These are phyloP conservation scores for Dendrocincla tyrannina DNA, from an alignment of 2,797 vertebrate species.

Conservation along the genomic window DNA sequence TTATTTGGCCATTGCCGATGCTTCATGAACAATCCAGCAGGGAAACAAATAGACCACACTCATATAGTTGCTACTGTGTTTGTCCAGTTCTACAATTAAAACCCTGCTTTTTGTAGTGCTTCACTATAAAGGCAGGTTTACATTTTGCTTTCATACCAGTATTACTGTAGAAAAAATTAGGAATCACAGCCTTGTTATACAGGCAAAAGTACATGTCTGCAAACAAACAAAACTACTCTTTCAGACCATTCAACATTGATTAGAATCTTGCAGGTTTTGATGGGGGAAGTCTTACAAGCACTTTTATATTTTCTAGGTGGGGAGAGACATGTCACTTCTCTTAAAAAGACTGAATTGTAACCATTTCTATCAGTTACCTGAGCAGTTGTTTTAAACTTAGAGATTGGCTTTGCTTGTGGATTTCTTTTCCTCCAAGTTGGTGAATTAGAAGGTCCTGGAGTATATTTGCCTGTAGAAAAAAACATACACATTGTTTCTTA, in stretches of 20 bases:
- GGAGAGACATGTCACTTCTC: not conserved
- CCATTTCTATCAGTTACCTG: constrained; percentile 57
- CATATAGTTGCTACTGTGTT: not conserved
- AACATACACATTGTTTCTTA: not conserved
- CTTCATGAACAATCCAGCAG: fast-evolving
- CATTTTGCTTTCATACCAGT: not conserved
- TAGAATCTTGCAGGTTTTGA: not conserved
- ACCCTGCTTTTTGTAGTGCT: not conserved
- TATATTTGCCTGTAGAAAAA: constrained; percentile 59
- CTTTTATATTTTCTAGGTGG: not conserved
- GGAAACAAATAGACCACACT: not conserved
- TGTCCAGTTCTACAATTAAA: not conserved
- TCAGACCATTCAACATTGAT: not conserved
- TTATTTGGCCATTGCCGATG: not conserved
- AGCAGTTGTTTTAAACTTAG: constrained; percentile 62
- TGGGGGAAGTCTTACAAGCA: not conserved
- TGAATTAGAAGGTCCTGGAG: constrained; percentile 45
- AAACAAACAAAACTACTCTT: not conserved
- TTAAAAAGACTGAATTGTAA: not conserved
- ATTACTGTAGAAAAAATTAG: not conserved
- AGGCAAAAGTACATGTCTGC: not conserved
- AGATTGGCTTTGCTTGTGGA: constrained; percentile 62
- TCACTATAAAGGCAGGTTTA: not conserved
- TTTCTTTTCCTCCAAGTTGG: constrained; percentile 69
- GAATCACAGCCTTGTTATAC: not conserved